Conservation (phyloP, 2,113 vertebrate genomes). For the Candoia aspera region DNA sequence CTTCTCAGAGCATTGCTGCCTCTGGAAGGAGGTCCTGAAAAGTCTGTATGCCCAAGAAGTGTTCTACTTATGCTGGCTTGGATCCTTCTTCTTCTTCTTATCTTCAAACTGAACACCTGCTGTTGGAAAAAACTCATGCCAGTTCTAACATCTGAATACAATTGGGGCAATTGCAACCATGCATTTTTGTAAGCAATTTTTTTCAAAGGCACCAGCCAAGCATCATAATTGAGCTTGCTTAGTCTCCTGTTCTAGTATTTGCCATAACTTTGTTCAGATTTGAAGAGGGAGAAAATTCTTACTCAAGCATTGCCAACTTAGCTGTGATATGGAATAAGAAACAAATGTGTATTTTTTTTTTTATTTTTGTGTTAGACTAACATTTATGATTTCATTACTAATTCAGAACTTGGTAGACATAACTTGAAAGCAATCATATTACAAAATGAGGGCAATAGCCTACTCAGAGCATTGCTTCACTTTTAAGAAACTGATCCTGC, state of each 20-base stretch:
- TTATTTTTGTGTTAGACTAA: background rate
- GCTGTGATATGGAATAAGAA: constrained; percentile 1
- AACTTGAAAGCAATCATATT: background rate
- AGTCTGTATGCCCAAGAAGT: background rate
- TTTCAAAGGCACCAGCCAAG: constrained; percentile 62
- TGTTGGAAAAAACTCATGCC: constrained; percentile 52
- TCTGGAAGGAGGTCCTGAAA: background rate
- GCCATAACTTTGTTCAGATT: constrained; percentile 60
- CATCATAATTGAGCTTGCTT: constrained; percentile 67
- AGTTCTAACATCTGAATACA: constrained; percentile 68
- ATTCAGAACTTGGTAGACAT: background rate
- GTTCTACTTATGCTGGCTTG: background rate
- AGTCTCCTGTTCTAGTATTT: constrained; percentile 57
- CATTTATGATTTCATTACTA: background rate
- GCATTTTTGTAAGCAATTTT: constrained; percentile 60
- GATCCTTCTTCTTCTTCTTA: constrained; percentile 2
- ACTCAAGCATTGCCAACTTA: constrained; percentile 42
- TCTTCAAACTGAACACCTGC: constrained; percentile 63
- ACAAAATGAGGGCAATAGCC: background rate
- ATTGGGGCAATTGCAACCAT: constrained; percentile 49
- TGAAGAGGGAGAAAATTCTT: constrained; percentile 49
- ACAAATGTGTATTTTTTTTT: constrained; percentile 11
- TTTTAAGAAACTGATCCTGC: background rate
- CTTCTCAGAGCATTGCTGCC: no score
- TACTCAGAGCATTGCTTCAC: background rate